phyloP scores from a whole-genome alignment of 2,797 vertebrate genomes.

The Heliangelus exortis region DNA sequence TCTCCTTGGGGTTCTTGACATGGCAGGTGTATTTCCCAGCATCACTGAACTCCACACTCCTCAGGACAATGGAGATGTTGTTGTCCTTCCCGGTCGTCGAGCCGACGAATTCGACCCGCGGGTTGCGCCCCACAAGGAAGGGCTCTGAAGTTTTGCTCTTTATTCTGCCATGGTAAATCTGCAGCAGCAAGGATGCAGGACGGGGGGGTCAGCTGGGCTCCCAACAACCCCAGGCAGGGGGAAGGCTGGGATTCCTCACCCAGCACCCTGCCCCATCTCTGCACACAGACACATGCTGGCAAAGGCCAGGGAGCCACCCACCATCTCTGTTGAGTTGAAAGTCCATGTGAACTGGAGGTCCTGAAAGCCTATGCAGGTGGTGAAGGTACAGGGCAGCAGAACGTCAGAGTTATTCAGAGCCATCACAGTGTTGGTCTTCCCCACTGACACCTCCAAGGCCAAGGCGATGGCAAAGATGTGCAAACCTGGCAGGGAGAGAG shows the following conservation, averaged over 20 bases:
- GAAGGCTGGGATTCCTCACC: neutral
- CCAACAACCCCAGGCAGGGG: neutral
- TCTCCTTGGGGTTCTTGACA: constrained; percentile 91
- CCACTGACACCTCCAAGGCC: constrained; percentile 89
- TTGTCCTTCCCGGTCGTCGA: constrained; percentile 81
- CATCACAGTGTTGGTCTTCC: constrained; percentile 84
- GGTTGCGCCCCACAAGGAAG: constrained; percentile 47
- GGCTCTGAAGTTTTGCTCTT: constrained; percentile 84
- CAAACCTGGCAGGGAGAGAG: constrained; percentile 75
- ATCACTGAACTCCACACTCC: constrained; percentile 89
- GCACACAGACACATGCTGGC: rapidly evolving
- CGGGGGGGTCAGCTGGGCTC: neutral
- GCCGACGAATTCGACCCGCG: constrained; percentile 86
- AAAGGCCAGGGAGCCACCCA: constrained; percentile 27
- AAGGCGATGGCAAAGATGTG: constrained; percentile 73
- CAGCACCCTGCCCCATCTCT: neutral
- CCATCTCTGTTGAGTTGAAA: constrained; percentile 83
- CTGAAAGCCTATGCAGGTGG: constrained; percentile 91
- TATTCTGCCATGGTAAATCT: constrained; percentile 86
- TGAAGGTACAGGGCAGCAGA: constrained; percentile 88
- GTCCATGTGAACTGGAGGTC: constrained; percentile 91
- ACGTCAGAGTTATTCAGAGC: constrained; percentile 91
- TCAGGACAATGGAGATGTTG: constrained; percentile 92
- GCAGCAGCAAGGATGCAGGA: neutral
- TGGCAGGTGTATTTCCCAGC: constrained; percentile 89